Percentiles rank a stretch among this genome's conserved stretches.
Evolutionary conservation across 1,140 invertebrate species (phyloP).

Genomic region (Platorchestia sp.): DNA sequence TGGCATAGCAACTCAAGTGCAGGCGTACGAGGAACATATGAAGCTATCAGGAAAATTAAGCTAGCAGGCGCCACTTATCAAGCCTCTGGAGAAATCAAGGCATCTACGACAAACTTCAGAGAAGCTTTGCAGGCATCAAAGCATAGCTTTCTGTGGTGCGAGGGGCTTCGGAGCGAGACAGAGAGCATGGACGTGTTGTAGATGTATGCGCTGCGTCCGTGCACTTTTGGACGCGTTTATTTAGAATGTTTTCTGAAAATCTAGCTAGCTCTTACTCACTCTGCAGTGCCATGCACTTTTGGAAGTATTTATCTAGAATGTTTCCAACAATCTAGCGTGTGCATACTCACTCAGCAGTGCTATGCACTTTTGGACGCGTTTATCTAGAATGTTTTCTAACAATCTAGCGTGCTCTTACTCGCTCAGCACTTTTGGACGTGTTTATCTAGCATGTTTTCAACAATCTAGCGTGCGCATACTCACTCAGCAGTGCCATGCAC

Average conservation of each 20-base stretch:
- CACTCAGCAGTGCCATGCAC: too few species aligned
- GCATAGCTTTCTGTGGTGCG: background rate
- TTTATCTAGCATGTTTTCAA: too few species aligned
- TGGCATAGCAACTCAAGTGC: background rate
- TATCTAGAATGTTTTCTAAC: background rate
- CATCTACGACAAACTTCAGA: conserved; percentile 2
- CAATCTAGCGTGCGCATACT: too few species aligned
- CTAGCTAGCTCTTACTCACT: background rate
- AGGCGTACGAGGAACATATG: background rate
- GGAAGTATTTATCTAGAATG: too few species aligned
- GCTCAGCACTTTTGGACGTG: too few species aligned
- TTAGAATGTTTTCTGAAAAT: background rate
- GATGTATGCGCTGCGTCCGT: background rate
- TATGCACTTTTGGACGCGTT: background rate
- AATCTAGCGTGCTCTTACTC: background rate
- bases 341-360: too few species aligned
- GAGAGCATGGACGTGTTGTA: background rate
- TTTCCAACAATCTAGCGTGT: too few species aligned
- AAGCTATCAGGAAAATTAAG: conserved; percentile 25
- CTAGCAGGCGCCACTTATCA: conserved; percentile 13
- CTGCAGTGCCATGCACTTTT: too few species aligned
- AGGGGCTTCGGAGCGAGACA: background rate
- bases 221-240: background rate
- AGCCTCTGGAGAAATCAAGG: conserved; percentile 42
- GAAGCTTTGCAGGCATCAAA: background rate